Percentiles rank a stretch among this genome's conserved stretches.
Evolutionary conservation across 2,113 vertebrate genomes (phyloP).

Genomic region (Atlantisia rogersi): DNA sequence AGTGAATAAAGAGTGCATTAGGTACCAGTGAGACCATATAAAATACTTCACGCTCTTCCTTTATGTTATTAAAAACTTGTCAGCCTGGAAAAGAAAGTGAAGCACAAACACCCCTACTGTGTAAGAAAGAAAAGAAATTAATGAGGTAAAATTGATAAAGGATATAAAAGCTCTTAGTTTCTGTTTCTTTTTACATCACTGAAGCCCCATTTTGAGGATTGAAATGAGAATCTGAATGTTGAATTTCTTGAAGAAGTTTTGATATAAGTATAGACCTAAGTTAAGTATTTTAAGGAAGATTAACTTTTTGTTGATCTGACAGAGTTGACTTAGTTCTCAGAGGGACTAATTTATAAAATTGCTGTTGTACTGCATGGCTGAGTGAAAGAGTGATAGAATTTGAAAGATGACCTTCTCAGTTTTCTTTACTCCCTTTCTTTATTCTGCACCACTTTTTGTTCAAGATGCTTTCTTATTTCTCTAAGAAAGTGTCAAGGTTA

Average conservation of each 20-base stretch:
- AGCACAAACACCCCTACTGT: not conserved
- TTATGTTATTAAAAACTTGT: not conserved
- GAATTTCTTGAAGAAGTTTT: not conserved
- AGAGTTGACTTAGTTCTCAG: not conserved
- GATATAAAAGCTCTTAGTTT: not conserved
- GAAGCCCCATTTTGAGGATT: not conserved
- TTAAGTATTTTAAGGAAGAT: not conserved
- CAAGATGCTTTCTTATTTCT: not conserved
- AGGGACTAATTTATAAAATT: not conserved
- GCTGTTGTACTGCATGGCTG: not conserved
- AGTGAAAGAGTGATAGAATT: not conserved
- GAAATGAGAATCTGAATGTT: not conserved
- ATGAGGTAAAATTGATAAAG: not conserved
- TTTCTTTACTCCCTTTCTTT: not conserved
- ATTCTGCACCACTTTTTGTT: not conserved
- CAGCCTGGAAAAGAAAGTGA: not conserved
- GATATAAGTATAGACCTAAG: not conserved
- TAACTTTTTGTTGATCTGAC: not conserved
- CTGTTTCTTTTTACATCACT: not conserved
- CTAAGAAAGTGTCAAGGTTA: not conserved
- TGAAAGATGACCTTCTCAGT: not conserved
- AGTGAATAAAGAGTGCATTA: not conserved
- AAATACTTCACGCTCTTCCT: not conserved
- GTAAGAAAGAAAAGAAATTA: not conserved
- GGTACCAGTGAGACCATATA: not conserved